Base-by-base conservation (phyloP, 2,113 vertebrate genomes). In the Perca fluviatilis region DNA sequence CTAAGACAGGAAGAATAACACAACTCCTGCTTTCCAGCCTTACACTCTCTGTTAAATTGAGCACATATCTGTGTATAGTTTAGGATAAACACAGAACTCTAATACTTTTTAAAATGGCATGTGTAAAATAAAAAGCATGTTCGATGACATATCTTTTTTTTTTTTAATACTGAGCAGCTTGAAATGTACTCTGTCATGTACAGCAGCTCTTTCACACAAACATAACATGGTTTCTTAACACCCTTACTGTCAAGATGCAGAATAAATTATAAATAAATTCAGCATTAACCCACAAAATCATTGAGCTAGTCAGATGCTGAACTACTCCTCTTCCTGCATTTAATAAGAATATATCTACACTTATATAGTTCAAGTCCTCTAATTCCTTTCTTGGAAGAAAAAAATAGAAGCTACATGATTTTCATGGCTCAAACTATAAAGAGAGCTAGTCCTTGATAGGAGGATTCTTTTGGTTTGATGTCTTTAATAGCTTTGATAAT, bases 371-470 rank as follows among this genome's bases (percentile, higher is more conserved):
- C 53, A 85, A 80, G 66, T 85, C 80, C 58, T 88, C 75, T 61
- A 76, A 75, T 73, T 78, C 33, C 43, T 71, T 51, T 82, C 43
- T 65, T 75, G 64, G 73, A 89, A 85, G 80, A 77, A 68, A 72
- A 54, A 36, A 71, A 76, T 65, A 77, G 27, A 90, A 89, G 92
- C 92, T 94, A 91, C 91, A 93, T 86, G 56, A 69, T 86, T 89
- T 84, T 40, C 43, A 85, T 50, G 60, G 79, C 71, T 86, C 18
- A 72, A 79, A 83, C 70, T 79, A 68, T 61, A 83, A 51, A 64
- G 57, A 87, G 51, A 80, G 72, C 62, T 72, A 78, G 74, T 89
- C 74, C 77, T 89, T 79, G 21, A 69, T 21, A 57, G 76, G 56
- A 78, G 50, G 43, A 64, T 85, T 71, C 8, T 91, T 92, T 92